These are phyloP conservation scores for Yponomeuta malinellus DNA, from an alignment of 2,888 invertebrate species.

Conservation along the genomic window DNA sequence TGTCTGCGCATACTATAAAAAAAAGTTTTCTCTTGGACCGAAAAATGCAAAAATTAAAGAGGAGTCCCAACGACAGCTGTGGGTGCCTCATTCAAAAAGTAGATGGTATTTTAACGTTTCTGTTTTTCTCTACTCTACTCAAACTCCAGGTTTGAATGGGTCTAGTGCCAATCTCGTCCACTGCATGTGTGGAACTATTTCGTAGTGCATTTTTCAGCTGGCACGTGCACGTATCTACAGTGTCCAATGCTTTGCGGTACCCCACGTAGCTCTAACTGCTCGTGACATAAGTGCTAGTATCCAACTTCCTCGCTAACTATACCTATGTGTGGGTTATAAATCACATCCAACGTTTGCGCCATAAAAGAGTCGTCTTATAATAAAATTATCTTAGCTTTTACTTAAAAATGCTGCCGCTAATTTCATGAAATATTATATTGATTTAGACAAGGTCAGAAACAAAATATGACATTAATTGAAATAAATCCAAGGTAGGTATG, in stretches of 20 bases:
- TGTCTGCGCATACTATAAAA: too few species aligned
- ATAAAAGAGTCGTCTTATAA: constrained; percentile 7
- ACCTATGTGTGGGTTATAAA: constrained; percentile 14
- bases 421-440: not conserved
- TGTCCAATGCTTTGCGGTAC: not conserved
- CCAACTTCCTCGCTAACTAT: not conserved
- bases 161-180: not conserved
- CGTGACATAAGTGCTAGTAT: not conserved
- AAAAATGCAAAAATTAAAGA: too few species aligned
- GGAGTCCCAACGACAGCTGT: too few species aligned
- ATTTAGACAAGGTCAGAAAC: not conserved
- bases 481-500: too few species aligned
- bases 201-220: constrained; percentile 17
- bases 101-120: too few species aligned
- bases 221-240: constrained; percentile 11
- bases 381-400: constrained; percentile 7
- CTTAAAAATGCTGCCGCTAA: not conserved
- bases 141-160: not conserved
- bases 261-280: not conserved
- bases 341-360: constrained; percentile 12
- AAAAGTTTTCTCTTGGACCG: too few species aligned
- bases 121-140: too few species aligned
- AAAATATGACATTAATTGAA: too few species aligned
- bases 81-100: too few species aligned
- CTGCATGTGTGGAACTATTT: constrained; percentile 17